Evolutionary conservation across 2,888 invertebrate genomes (phyloP).

Genomic region (Cosmopolites sordidus): DNA sequence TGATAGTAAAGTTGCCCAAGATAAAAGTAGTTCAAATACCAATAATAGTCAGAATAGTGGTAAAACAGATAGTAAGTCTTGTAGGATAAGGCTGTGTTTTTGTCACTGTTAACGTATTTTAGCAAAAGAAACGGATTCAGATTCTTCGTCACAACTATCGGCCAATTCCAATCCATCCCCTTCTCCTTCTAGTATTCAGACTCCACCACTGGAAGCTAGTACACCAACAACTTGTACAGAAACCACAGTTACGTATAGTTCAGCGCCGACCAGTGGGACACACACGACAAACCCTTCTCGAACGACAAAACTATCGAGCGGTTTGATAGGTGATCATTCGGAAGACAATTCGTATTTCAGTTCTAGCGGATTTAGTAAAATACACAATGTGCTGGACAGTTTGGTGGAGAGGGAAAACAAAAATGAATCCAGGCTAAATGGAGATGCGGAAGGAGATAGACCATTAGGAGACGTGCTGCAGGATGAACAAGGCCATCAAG

Average conservation of each 20-base stretch:
- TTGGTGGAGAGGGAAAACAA: constrained; percentile 5
- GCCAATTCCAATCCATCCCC: constrained; percentile 22
- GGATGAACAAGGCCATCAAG: constrained; percentile 19
- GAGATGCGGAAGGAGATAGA: constrained; percentile 13
- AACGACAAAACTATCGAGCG: constrained; percentile 13
- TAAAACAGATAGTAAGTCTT: constrained; percentile 24
- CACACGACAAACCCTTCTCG: constrained; percentile 11
- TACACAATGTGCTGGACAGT: constrained; percentile 16
- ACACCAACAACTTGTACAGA: constrained; percentile 7
- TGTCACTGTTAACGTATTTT: too few species aligned
- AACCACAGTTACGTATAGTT: constrained; percentile 1
- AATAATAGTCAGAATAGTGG: constrained; percentile 19
- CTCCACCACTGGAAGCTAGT: constrained; percentile 13
- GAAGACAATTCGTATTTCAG: constrained; percentile 26
- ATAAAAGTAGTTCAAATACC: constrained; percentile 24
- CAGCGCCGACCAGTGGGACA: constrained; percentile 6
- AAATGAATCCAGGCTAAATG: constrained; percentile 9
- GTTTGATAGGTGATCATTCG: constrained; percentile 10
- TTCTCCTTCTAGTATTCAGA: constrained; percentile 37
- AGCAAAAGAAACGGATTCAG: constrained; percentile 24
- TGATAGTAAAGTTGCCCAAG: constrained; percentile 19
- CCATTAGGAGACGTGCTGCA: constrained; percentile 15
- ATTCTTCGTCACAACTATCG: constrained; percentile 17
- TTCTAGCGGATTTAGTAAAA: constrained; percentile 23
- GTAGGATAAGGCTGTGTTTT: background rate